Percentiles rank a stretch among this genome's conserved stretches.
These are phyloP conservation scores for Perca schrenkii DNA, from an alignment of 2,113 vertebrate genomes.

Conservation along the genomic window DNA sequence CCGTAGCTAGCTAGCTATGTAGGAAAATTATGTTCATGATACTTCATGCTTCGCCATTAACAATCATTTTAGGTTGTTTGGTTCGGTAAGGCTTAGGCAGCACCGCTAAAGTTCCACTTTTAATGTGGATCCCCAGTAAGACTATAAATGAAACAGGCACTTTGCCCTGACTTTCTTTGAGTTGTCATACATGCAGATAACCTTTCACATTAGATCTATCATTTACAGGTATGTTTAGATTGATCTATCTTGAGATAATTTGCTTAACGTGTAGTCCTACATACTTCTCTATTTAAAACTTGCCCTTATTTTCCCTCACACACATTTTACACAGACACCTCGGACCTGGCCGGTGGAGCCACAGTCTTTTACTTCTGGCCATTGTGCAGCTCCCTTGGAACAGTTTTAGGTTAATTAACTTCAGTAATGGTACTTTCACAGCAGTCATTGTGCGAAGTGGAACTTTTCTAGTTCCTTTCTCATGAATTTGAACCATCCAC, in stretches of 20 bases:
- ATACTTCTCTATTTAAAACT: background rate
- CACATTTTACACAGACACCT: conserved; percentile 14
- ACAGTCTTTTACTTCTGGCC: conserved; percentile 21
- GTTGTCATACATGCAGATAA: background rate
- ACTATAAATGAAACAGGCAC: background rate
- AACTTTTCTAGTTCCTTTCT: conserved; percentile 46
- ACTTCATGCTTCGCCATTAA: too few relatives aligned
- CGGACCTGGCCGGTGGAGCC: conserved; percentile 18
- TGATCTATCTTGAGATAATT: background rate
- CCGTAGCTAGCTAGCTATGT: background rate
- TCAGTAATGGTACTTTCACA: conserved; percentile 42
- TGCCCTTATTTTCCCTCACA: conserved; percentile 6
- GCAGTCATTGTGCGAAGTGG: conserved; percentile 23
- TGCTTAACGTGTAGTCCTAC: background rate
- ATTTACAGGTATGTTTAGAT: background rate
- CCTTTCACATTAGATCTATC: background rate
- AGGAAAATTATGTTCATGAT: too few relatives aligned
- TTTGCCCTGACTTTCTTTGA: background rate
- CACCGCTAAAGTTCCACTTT: background rate
- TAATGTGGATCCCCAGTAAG: background rate
- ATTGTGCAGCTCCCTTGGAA: conserved; percentile 25
- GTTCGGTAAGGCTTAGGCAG: background rate
- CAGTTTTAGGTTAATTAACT: conserved; percentile 60
- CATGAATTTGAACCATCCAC: conserved; percentile 34
- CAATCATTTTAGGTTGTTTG: background rate